Percentiles rank a stretch among this genome's conserved stretches.
Evolutionary conservation across 2,113 vertebrate genomes (phyloP).

Genomic region (Cyphomyrus discorhynchus): DNA sequence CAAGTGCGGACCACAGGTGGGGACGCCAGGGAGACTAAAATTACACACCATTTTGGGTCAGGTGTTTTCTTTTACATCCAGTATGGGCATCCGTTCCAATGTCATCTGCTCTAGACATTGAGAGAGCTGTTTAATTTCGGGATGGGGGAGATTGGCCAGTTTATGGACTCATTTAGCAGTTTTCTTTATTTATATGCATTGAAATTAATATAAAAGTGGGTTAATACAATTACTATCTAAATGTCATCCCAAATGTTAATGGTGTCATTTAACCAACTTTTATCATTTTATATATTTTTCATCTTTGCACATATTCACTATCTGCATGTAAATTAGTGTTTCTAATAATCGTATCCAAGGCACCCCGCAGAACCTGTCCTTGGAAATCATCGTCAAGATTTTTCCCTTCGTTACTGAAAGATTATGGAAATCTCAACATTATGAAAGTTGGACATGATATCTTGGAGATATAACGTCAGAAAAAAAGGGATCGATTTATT

Average conservation of each 20-base stretch:
- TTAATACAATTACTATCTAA: conserved; percentile 20
- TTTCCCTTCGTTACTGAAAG: background rate
- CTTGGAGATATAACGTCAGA: background rate
- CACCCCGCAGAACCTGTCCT: background rate
- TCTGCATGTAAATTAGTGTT: background rate
- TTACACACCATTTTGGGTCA: conserved; percentile 39
- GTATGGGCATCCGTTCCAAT: conserved; percentile 32
- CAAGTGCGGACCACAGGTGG: conserved; percentile 25
- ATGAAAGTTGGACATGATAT: background rate
- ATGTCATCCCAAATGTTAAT: conserved; percentile 27
- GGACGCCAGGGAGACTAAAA: conserved; percentile 29
- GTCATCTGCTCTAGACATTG: conserved; percentile 31
- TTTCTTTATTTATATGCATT: conserved; percentile 34
- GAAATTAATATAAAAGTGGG: conserved; percentile 23
- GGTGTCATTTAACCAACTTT: conserved; percentile 35
- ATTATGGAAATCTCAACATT: background rate
- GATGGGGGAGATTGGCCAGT: conserved; percentile 19
- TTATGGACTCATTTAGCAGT: conserved; percentile 26
- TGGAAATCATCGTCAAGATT: background rate
- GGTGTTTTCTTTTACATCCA: conserved; percentile 37
- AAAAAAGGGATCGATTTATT: background rate
- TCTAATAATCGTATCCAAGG: background rate
- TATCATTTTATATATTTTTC: conserved; percentile 24
- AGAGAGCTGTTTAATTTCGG: conserved; percentile 21
- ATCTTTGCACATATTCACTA: background rate